Base-by-base conservation (phyloP, 2,113 vertebrate genomes). In the Lethenteron reissneri region DNA sequence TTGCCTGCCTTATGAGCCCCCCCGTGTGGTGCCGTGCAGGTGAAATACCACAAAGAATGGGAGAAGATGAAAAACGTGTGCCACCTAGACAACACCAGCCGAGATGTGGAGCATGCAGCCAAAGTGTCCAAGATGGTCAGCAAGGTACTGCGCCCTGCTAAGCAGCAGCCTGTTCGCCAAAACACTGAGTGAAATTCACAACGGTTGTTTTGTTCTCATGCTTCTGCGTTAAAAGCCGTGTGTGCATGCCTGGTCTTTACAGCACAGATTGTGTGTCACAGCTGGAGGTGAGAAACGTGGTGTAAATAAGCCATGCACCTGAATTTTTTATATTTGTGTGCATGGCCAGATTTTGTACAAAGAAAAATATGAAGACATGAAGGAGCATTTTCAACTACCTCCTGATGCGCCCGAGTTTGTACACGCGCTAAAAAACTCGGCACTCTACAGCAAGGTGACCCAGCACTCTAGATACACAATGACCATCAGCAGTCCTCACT, bases 21-120 rank as follows among this genome's bases (percentile, higher is more conserved):
- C 41, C 60, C 17, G 17, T 68, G n/a, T 68, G 64, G 9, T 68
- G n/a, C n/a, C 10, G n/a, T 68, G n/a, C 64, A 68, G 64, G 64
- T 68, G n/a, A 68, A 68, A 25, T 68, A 68, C 64, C n/a, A 68
- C n/a, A 68, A 68, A 25, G 64, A 68, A 10, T n/a, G 64, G 64
- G 64, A 68, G 11, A 25, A n/a, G n/a, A 25, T n/a, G n/a, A 68
- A 25, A 11, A 68, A n/a, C n/a, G 25, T 68, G 64, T 68, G 64
- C 25, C 64, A 68, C 25, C n/a, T 68, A 25, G 64, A 68, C 64
- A 68, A 68, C 11, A 68, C 64, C n/a, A 10, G n/a, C n/a, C 64
- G 64, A 17, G 64, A 68, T 68, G 64, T 68, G 64, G 64, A 68
- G 64, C 64, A 68, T 68, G 64, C 64, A n/a, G 25, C n/a, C n/a